Evolutionary conservation across 2,113 vertebrate species (phyloP), one percentile per base, ranked within the genome.

Genomic region (Sinocyclocheilus anshuiensis): DNA sequence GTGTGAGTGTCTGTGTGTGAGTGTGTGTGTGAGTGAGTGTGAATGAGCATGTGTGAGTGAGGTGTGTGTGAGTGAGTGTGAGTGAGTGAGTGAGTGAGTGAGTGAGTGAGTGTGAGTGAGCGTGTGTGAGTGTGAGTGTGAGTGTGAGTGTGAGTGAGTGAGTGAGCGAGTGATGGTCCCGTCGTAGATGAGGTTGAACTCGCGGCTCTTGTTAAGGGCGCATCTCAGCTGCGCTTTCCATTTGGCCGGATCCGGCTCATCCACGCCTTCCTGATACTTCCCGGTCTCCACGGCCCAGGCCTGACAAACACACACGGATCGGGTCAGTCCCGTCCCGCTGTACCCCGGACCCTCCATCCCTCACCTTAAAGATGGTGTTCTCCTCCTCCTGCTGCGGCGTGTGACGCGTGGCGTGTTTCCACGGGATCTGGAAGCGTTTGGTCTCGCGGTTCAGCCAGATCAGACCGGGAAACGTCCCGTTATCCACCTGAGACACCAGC

Each of bases 141-240:
- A n/a, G n/a, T n/a, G n/a, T n/a, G n/a, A n/a, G n/a, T n/a, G n/a
- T n/a, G n/a, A n/a, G n/a, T n/a, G n/a, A n/a, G n/a, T n/a, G n/a
- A n/a, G n/a, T n/a, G n/a, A n/a, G n/a, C n/a, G n/a, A n/a, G n/a
- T n/a, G n/a, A n/a, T n/a, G n/a, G n/a, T n/a, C n/a, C n/a, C n/a
- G n/a, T n/a, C n/a, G n/a, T n/a, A n/a, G n/a, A n/a, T n/a, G n/a
- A n/a, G 91, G 74, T 97, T 97, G 84, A 99, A 99, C 89, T 99
- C 98, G 4, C 98, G 89, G 92, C 98, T 99, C 93, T 99, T 99
- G 91, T 99, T 99, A 7, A 99, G 96, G 6, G 98, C 98, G 81
- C 98, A 99, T 6, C 98, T 96, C 2, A 99, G 97, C 93, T 99
- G 98, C n/a, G 98, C 98, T 92, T 99, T 99, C 98, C 98, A 99